Base-by-base conservation (phyloP, 2,797 vertebrate species). In the Anabacerthia variegaticeps region DNA sequence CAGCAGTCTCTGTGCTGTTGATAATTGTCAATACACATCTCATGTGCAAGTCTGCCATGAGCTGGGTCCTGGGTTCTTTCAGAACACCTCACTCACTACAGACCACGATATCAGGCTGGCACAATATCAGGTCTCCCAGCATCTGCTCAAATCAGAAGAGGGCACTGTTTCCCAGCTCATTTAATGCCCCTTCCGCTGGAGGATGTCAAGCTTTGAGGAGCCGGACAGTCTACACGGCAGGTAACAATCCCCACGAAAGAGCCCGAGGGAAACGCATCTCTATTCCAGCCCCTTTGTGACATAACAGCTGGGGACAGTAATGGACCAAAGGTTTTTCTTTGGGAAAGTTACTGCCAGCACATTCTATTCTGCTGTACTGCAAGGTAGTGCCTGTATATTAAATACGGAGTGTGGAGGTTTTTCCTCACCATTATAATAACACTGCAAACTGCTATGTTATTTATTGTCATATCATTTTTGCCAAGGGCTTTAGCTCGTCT, bases 381-480 rank as follows among this genome's bases (percentile, higher is more conserved):
- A 28, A 88, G 36, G 73, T 39, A 86, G 69, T 76, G 37, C 54
- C 85, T 93, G 71, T 77, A 63, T 96, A 91, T 93, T 88, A 92
- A 93, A 94, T 92, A 88, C 88, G 43, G 36, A 91, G 37, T 6
- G 0, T 39, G 16, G 76, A 86, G 59, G 28, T 55, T 96, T 93
- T 92, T 85, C 89, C 89, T 95, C 77, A 58, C 74, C 72, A 49
- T 81, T 65, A 92, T 65, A 92, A 68, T 68, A 94, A 61, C 55
- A 65, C 58, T 34, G 68, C 72, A 95, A 93, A 95, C 74, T 86
- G 87, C 76, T 77, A 6, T 36, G 80, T 95, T 95, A 96, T 96
- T 96, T 94, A 95, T 88, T 88, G 89, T 84, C 73, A 23, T 87
- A 95, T 74, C 80, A 54, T 52, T 94, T 95, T 93, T 95, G 85